phyloP scores from a whole-genome alignment of 1,140 invertebrate genomes.

The Cherax destructor region DNA sequence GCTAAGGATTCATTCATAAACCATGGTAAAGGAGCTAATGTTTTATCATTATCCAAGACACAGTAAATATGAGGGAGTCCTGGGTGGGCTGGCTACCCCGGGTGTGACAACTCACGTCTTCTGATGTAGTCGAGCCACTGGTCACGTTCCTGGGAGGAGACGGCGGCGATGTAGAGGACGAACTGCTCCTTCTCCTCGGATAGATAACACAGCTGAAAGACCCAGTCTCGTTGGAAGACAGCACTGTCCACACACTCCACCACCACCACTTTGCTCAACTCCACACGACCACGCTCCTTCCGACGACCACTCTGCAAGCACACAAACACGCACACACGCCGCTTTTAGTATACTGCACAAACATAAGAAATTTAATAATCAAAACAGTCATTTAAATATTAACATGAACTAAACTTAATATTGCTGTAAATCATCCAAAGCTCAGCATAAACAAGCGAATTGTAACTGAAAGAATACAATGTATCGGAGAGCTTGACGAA shows the following conservation, averaged over 20 bases:
- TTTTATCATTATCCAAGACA: no score
- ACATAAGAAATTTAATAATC: neutral
- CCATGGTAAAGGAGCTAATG: neutral
- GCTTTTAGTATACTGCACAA: neutral
- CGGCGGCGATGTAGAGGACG: conserved; percentile 65
- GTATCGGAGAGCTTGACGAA: no score
- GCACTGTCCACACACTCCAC: conserved; percentile 67
- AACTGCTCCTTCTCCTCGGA: conserved; percentile 60
- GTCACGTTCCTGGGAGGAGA: conserved; percentile 78
- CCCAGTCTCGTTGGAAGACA: conserved; percentile 68
- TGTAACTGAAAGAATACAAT: no score
- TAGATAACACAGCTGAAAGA: conserved; percentile 65
- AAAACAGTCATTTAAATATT: no score
- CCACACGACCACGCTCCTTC: conserved; percentile 70
- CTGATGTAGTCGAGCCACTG: conserved; percentile 55
- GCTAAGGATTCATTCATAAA: neutral
- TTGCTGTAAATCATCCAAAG: no score
- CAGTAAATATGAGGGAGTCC: no score
- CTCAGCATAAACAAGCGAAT: no score
- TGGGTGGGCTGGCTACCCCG: no score
- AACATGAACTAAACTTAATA: no score
- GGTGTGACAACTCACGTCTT: conserved; percentile 19
- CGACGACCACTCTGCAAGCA: conserved; percentile 65
- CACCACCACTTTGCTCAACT: conserved; percentile 64
- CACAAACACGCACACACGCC: neutral